Percentiles rank a stretch among this genome's conserved stretches.
Evolutionary conservation across 2,888 invertebrate genomes (phyloP).

Genomic region (Cosmia trapezina): DNA sequence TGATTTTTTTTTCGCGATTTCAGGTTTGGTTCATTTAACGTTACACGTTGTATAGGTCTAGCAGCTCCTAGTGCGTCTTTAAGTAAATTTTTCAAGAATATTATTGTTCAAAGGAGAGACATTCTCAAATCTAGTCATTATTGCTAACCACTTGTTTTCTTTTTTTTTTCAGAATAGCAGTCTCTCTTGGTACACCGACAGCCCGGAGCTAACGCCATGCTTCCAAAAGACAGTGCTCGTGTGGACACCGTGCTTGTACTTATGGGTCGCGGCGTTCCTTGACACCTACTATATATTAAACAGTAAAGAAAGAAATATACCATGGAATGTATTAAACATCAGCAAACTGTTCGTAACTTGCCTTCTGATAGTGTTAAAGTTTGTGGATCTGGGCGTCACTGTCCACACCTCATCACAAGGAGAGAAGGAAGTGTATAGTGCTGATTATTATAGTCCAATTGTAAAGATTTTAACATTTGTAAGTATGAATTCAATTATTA

Average conservation of each 20-base stretch:
- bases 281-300: constrained; percentile 94
- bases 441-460: constrained; percentile 94
- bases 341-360: constrained; percentile 92
- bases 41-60: too few relatives aligned
- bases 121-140: neutral
- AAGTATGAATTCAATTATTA: constrained; percentile 86
- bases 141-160: constrained; percentile 27
- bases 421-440: constrained; percentile 90
- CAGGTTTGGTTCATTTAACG: too few relatives aligned
- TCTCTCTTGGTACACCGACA: constrained; percentile 94
- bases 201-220: constrained; percentile 97
- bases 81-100: neutral
- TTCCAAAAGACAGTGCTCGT: constrained; percentile 97
- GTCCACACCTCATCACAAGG: constrained; percentile 89
- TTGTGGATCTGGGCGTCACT: constrained; percentile 92
- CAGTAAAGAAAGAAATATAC: constrained; percentile 94
- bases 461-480: constrained; percentile 95
- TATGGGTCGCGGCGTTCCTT: constrained; percentile 94
- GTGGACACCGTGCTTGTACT: constrained; percentile 96
- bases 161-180: constrained; percentile 92
- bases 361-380: constrained; percentile 92
- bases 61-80: neutral
- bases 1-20: too few relatives aligned
- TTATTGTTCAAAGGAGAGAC: neutral
- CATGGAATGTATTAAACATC: constrained; percentile 93